Evolutionary conservation across 1,140 invertebrate genomes (phyloP).

Genomic region (Chironomus tepperi): DNA sequence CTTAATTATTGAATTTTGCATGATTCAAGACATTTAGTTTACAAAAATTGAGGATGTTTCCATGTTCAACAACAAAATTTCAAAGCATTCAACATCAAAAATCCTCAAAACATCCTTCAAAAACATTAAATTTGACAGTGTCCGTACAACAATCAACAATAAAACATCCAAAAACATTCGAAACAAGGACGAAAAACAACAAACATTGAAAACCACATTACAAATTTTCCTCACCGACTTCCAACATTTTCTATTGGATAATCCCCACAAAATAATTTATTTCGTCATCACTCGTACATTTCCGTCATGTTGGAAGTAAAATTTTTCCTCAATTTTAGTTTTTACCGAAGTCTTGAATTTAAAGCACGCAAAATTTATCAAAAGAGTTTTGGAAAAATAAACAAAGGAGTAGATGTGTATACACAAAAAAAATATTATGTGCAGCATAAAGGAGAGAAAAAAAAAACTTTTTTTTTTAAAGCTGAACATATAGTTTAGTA

Average conservation of each 20-base stretch:
- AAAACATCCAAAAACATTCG: not conserved
- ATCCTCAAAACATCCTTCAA: too few relatives aligned
- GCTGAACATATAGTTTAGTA: not conserved
- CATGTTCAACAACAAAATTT: too few relatives aligned
- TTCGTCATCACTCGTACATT: not conserved
- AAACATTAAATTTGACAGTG: not conserved
- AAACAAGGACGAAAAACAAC: not conserved
- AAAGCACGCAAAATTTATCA: not conserved
- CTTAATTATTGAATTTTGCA: too few relatives aligned
- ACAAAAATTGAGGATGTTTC: too few relatives aligned
- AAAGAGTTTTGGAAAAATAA: not conserved
- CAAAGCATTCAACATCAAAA: too few relatives aligned
- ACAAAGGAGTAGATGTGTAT: constrained; percentile 12
- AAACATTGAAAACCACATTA: not conserved
- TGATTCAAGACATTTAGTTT: too few relatives aligned
- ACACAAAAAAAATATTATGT: not conserved
- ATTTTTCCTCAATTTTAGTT: not conserved
- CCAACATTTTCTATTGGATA: not conserved
- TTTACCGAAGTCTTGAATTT: not conserved
- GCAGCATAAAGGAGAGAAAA: not conserved
- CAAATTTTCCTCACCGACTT: too few relatives aligned
- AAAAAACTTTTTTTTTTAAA: not conserved
- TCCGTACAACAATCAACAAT: not conserved
- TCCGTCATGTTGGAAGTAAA: not conserved
- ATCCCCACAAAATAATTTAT: not conserved